A percentile compares a stretch with the other conserved stretches of the same genome.
phyloP scores from a whole-genome alignment of 1,140 invertebrate genomes.

The Trissolcus basalis region DNA sequence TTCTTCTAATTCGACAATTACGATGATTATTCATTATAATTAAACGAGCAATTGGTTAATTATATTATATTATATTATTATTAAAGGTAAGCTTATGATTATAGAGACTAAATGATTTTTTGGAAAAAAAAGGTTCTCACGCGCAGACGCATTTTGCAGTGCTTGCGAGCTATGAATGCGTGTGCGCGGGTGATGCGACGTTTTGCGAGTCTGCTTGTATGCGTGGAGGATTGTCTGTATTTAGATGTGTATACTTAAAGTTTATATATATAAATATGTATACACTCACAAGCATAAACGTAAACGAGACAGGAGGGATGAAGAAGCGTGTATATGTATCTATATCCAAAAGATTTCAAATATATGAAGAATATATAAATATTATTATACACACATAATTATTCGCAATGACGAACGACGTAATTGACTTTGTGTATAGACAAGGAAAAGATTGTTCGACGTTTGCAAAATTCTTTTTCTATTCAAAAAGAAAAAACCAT shows the following conservation, averaged over 20 bases:
- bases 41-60: conserved; percentile 44
- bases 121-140: conserved; percentile 17
- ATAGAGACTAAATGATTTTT: conserved; percentile 21
- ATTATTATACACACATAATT: conserved; percentile 67
- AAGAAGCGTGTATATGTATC: conserved; percentile 57
- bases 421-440: conserved; percentile 72
- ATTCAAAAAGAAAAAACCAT: neutral
- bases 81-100: conserved; percentile 39
- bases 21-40: conserved; percentile 50
- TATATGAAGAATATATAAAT: conserved; percentile 57
- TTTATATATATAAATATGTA: conserved; percentile 59
- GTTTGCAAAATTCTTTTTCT: conserved; percentile 10
- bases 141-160: conserved; percentile 56
- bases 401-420: conserved; percentile 70
- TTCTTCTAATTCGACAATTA: conserved; percentile 14
- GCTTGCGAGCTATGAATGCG: conserved; percentile 15
- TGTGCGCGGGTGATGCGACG: conserved; percentile 52
- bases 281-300: conserved; percentile 28
- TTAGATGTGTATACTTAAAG: conserved; percentile 59
- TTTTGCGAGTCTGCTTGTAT: conserved; percentile 57
- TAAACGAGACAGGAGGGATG: conserved; percentile 6
- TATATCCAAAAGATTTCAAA: conserved; percentile 55
- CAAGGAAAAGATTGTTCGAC: conserved; percentile 55
- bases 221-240: conserved; percentile 61
- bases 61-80: conserved; percentile 56